Evolutionary conservation across 2,113 vertebrate genomes (phyloP), one percentile per base, ranked within the genome.

Genomic region (Hippocampus guttulatus): DNA sequence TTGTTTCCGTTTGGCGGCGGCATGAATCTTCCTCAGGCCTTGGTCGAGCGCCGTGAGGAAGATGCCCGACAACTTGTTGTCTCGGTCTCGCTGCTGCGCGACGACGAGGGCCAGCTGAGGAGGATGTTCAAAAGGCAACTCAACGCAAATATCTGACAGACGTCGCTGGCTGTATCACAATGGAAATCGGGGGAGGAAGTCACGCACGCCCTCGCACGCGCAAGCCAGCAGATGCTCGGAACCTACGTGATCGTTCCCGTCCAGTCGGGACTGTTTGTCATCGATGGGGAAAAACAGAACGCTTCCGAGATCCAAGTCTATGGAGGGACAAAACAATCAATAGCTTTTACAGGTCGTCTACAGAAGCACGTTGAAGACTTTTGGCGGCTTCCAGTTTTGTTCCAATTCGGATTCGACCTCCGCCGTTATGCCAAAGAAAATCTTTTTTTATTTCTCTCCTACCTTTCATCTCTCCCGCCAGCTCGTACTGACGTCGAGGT

Each of bases 391-490:
- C 8, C 11, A 11, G 43, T 45, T 49, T 49, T 45, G 47, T 49
- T 5, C 18, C 47, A 16, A 7, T 63, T 9, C 18, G 7, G 20
- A 5, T 40, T 38, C 8, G 0, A 21, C 61, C 16, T 30, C 25
- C 12, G n/a, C 18, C 4, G 1, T 20, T 20, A 51, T 20, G 15
- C 9, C 23, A 20, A 16, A 38, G 16, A 4, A 25, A 51, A 16
- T 7, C 1, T 1, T 20, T 23, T 25, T 16, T 2, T 43, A 11
- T 21, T 4, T 8, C 11, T 27, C 27, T 49, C 78, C 83, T 75
- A 96, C 96, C 96, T 89, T 96, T 93, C 96, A 98, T 98, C 78
- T 91, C 92, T 54, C 96, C 96, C 30, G 96, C 95, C 75, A 93
- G 69, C 81, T 96, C 94, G 18, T 98, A 98, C 25, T 91, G 88